phyloP scores from a whole-genome alignment of 2,888 invertebrate genomes.

The Hirtodrosophila duncani region DNA sequence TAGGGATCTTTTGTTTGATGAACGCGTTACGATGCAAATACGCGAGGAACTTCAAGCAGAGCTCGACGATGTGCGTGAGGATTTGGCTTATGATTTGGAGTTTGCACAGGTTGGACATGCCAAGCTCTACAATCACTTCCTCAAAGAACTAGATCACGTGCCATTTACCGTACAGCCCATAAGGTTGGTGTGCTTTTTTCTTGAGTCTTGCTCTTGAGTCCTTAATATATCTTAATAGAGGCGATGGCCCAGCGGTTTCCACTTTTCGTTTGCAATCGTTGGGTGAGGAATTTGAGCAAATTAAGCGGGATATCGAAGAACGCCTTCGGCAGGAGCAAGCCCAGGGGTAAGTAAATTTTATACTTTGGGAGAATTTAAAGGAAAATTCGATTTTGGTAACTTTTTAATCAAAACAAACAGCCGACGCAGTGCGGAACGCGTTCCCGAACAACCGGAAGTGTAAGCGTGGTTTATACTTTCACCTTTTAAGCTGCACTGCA shows the following conservation, averaged over 20 bases:
- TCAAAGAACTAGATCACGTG: constrained; percentile 83
- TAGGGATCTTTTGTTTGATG: constrained; percentile 84
- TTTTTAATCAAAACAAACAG: constrained; percentile 42
- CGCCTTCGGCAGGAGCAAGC: constrained; percentile 81
- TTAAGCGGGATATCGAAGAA: constrained; percentile 81
- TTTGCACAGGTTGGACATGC: constrained; percentile 82
- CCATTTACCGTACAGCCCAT: constrained; percentile 82
- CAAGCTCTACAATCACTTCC: constrained; percentile 84
- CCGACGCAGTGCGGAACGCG: constrained; percentile 29
- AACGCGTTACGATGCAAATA: constrained; percentile 83
- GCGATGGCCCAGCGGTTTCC: constrained; percentile 79
- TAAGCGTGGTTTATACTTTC: constrained; percentile 36
- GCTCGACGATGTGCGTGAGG: constrained; percentile 82
- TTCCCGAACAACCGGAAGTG: constrained; percentile 57
- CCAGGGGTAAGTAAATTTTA: constrained; percentile 69
- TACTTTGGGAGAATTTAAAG: not conserved
- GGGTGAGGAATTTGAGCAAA: constrained; percentile 80
- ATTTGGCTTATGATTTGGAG: constrained; percentile 85
- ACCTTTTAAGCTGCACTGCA: not conserved
- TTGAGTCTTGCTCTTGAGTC: not conserved
- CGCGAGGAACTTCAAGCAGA: constrained; percentile 81
- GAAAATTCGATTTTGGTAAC: not conserved
- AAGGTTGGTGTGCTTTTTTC: constrained; percentile 71
- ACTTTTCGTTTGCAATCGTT: constrained; percentile 82
- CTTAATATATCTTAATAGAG: constrained; percentile 15